Evolutionary conservation across 1,140 invertebrate species (phyloP), one percentile per base, ranked within the genome.

Genomic region (Druon quercuslanigerum): DNA sequence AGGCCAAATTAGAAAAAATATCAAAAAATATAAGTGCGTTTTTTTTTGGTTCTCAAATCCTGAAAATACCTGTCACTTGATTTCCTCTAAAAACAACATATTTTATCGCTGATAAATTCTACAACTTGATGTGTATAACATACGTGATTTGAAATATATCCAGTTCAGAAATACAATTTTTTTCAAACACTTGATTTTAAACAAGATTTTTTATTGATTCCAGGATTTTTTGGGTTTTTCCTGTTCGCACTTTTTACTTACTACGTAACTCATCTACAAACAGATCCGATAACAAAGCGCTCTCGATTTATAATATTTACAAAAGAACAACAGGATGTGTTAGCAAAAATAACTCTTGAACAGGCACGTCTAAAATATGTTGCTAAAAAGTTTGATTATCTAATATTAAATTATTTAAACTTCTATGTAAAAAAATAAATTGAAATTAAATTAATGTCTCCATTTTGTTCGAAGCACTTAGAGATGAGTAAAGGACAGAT

Each of bases 241-340:
- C 73, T 84, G 11, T 60, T 84, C 9, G 54, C 76, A 13, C 51
- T 87, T 25, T 72, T 80, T 72, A 9, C 87, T 13, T 93, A 92
- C 75, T 94, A 93, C 79, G 7, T 85, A 20, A 87, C 79, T n/a
- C 92, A 94, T 84, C 74, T 94, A 5, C 86, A 93, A 82, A 86
- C 83, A 50, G 90, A 92, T 66, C 93, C 93, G 13, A 80, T 94
- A 52, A 93, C 92, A 2, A 88, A 91, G 20, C 86, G 93, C 74
- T 84, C 85, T 73, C 86, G 93, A 71, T 94, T 94, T 77, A 91
- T 94, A 60, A 85, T 92, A 5, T 90, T 94, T 72, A 92, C 87
- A 19, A 75, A 87, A 76, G 84, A 92, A 13, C 92, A 94, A 80
- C 87, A 93, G 70, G 81, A 85, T 51, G 80, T 90, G 71, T 83